phyloP scores from a whole-genome alignment of 2,113 vertebrate species.

The Onychostruthus taczanowskii region DNA sequence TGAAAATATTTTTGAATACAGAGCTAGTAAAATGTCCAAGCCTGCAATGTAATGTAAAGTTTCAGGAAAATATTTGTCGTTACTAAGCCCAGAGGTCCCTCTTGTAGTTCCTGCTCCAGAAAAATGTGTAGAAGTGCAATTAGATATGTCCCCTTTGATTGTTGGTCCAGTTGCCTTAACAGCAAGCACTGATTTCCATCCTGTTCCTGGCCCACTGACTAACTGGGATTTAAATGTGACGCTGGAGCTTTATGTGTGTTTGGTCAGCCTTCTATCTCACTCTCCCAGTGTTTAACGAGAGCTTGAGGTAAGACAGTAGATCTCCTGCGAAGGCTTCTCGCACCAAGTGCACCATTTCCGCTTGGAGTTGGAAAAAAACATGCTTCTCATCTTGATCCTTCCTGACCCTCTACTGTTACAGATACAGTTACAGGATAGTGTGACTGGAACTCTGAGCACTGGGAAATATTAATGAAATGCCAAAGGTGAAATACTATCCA shows the following conservation, averaged over 20 bases:
- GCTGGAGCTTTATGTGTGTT: background rate
- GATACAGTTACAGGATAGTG: background rate
- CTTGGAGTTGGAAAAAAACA: background rate
- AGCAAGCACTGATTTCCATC: background rate
- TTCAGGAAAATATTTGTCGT: background rate
- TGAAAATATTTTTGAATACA: background rate
- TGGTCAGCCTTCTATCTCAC: background rate
- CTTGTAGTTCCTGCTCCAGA: background rate
- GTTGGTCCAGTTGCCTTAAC: slow-evolving; percentile 3
- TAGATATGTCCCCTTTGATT: slow-evolving; percentile 12
- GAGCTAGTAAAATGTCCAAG: background rate
- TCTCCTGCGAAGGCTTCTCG: background rate
- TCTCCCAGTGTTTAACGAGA: background rate
- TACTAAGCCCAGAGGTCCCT: background rate
- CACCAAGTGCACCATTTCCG: background rate
- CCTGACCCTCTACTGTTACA: background rate
- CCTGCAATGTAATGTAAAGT: background rate
- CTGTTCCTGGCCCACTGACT: background rate
- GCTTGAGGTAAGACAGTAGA: background rate
- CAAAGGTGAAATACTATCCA: background rate
- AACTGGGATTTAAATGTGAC: slow-evolving; percentile 12
- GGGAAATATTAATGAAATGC: background rate
- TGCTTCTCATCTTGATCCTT: background rate
- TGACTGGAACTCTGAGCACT: background rate
- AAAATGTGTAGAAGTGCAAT: background rate